Conservation (phyloP, 2,797 vertebrate species). For the Aldrovandia affinis region DNA sequence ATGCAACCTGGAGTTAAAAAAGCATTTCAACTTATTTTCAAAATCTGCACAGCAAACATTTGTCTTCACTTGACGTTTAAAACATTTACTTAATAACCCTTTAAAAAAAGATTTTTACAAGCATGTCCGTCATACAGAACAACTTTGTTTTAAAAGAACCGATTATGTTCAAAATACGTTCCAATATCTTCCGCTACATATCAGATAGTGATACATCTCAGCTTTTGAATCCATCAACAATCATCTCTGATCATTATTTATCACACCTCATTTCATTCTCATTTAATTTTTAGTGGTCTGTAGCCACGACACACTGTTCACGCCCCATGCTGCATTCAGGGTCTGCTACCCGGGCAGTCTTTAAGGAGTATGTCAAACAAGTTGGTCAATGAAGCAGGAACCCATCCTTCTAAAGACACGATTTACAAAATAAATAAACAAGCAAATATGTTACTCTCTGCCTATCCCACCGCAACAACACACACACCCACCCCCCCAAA, state of each 20-base stretch:
- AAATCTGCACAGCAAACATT: not conserved
- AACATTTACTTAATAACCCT: not conserved
- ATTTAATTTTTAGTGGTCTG: slow-evolving; percentile 56
- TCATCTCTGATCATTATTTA: not conserved
- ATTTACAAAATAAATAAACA: slow-evolving; percentile 78
- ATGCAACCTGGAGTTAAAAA: not conserved
- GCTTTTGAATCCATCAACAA: not conserved
- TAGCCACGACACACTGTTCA: slow-evolving; percentile 51
- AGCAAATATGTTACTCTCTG: slow-evolving; percentile 66
- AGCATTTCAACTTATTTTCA: not conserved
- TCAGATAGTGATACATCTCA: not conserved
- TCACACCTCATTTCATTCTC: slow-evolving; percentile 62
- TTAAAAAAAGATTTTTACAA: not conserved
- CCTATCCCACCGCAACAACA: slow-evolving; percentile 79
- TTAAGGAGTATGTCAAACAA: slow-evolving; percentile 59
- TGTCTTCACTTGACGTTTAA: not conserved
- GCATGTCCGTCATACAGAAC: not conserved
- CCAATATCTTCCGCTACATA: not conserved
- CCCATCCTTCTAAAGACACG: slow-evolving; percentile 58
- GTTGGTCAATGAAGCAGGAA: slow-evolving; percentile 66
- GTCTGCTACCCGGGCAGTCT: slow-evolving; percentile 48
- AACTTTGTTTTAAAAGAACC: not conserved
- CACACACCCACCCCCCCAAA: no score
- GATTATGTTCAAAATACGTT: not conserved
- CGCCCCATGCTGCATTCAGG: slow-evolving; percentile 52